Evolutionary conservation across 2,113 vertebrate species (phyloP).

Genomic region (Trichechus manatus): DNA sequence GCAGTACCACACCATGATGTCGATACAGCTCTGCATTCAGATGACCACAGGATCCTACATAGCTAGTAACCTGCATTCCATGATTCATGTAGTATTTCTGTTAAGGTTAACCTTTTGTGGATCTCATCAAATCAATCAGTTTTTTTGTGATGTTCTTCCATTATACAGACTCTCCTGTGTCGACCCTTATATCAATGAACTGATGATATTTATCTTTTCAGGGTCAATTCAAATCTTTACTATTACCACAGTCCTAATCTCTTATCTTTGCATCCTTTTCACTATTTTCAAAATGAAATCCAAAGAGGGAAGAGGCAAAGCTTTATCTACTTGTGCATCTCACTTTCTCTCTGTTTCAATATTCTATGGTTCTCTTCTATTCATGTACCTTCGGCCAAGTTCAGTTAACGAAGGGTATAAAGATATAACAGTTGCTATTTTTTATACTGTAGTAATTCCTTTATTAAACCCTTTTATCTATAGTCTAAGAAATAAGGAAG

Average conservation of each 20-base stretch:
- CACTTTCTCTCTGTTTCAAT: conserved; percentile 44
- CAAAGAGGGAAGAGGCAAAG: conserved; percentile 37
- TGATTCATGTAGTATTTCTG: neutral
- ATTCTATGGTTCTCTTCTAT: conserved; percentile 47
- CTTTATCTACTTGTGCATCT: conserved; percentile 49
- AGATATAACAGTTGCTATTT: neutral
- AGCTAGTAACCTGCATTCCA: neutral
- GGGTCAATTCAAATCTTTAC: neutral
- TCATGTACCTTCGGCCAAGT: neutral
- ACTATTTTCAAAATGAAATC: conserved; percentile 41
- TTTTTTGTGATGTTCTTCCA: neutral
- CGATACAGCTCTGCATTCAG: neutral
- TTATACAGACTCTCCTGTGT: neutral
- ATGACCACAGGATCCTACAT: neutral
- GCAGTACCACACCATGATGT: conserved; percentile 15
- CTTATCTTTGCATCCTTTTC: conserved; percentile 49
- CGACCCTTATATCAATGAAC: neutral
- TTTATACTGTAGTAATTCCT: neutral
- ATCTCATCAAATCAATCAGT: neutral
- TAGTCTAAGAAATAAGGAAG: neutral
- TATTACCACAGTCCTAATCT: neutral
- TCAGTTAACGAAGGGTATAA: neutral
- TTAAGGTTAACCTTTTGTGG: neutral
- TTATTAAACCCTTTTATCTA: neutral
- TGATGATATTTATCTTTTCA: neutral